Conservation (phyloP, 2,888 invertebrate species). For the Stictocephala bisonia region DNA sequence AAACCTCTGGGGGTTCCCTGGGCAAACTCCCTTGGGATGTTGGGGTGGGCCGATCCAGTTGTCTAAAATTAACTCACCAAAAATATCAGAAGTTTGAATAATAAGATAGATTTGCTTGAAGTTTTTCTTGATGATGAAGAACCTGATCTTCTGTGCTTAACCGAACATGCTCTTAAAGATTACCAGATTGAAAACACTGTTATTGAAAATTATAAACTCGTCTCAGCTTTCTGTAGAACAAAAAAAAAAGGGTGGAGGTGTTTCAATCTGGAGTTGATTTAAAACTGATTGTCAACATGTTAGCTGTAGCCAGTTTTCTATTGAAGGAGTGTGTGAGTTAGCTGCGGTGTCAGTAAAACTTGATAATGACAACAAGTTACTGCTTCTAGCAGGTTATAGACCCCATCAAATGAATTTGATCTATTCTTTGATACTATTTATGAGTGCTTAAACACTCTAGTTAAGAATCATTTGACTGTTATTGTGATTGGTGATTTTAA, state of each 20-base stretch:
- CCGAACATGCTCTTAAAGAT: not conserved
- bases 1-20: too few relatives aligned
- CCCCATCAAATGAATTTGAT: too few relatives aligned
- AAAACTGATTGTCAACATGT: not conserved
- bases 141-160: not conserved
- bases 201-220: not conserved
- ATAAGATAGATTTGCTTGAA: not conserved
- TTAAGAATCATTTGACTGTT: not conserved
- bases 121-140: not conserved
- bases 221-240: not conserved
- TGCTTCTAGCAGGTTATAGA: not conserved
- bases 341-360: not conserved
- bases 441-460: too few relatives aligned
- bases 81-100: not conserved
- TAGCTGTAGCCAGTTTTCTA: not conserved
- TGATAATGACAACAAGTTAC: not conserved
- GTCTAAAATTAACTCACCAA: not conserved
- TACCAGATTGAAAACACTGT: not conserved
- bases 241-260: not conserved
- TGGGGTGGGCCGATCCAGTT: too few relatives aligned
- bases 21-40: too few relatives aligned
- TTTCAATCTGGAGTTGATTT: not conserved
- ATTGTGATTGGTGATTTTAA: not conserved
- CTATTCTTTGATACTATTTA: too few relatives aligned
- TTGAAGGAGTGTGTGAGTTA: conserved; percentile 2